Conservation (phyloP, 2,888 invertebrate genomes). For the Chrysolina oricalcia region DNA sequence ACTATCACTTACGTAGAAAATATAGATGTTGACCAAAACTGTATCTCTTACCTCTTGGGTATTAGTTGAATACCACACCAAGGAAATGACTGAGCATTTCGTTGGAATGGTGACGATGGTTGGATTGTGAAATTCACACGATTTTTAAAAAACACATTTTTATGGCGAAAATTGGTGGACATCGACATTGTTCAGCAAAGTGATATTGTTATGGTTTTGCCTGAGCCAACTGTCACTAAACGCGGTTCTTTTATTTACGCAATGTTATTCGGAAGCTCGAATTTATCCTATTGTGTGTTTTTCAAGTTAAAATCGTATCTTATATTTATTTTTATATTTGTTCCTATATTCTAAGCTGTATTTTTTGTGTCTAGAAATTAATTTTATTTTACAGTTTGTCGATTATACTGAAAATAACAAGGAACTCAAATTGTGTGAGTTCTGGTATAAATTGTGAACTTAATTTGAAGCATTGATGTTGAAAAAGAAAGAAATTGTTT, state of each 20-base stretch:
- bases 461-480: too few relatives aligned
- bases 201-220: slow-evolving; percentile 48
- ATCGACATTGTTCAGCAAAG: slow-evolving; percentile 38
- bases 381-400: neutral
- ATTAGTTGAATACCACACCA: slow-evolving; percentile 36
- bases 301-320: neutral
- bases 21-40: too few relatives aligned
- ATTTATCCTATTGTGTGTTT: neutral
- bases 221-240: slow-evolving; percentile 44
- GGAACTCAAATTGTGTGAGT: neutral
- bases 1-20: slow-evolving; percentile 26
- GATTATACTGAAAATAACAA: neutral
- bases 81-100: slow-evolving; percentile 33
- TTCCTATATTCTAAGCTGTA: neutral
- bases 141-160: slow-evolving; percentile 40
- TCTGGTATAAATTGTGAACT: neutral
- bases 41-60: slow-evolving; percentile 38
- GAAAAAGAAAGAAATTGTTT: neutral
- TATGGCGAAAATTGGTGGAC: slow-evolving; percentile 31
- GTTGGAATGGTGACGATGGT: slow-evolving; percentile 32
- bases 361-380: neutral
- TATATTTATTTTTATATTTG: slow-evolving; percentile 8
- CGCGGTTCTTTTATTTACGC: slow-evolving; percentile 33
- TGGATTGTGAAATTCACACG: slow-evolving; percentile 32
- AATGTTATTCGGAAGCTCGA: slow-evolving; percentile 34